Evolutionary conservation across 1,140 invertebrate species (phyloP).

Genomic region (Tyrophagus putrescentiae): DNA sequence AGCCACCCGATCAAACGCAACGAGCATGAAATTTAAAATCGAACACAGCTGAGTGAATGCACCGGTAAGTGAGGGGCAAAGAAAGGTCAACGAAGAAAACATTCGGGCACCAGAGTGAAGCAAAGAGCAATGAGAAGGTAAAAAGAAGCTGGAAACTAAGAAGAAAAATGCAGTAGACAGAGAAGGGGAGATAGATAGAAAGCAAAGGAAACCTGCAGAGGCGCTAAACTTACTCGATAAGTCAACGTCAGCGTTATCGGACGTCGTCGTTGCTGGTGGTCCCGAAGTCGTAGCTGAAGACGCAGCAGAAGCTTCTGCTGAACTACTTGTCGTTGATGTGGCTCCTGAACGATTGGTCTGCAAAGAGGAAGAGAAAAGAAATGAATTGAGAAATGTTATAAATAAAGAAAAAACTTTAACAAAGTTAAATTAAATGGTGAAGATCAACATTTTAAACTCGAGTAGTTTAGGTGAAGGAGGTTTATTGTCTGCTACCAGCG

Average conservation of each 20-base stretch:
- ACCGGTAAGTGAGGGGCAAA: neutral
- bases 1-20: neutral
- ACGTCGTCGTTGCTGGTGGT: slow-evolving; percentile 2
- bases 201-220: neutral
- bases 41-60: neutral
- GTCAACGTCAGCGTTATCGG: neutral
- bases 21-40: slow-evolving; percentile 10
- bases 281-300: neutral
- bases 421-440: too few species aligned
- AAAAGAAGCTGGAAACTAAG: too few species aligned
- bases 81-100: too few species aligned
- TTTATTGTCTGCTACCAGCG: too few species aligned
- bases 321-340: neutral
- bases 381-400: too few species aligned
- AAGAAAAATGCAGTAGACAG: too few species aligned
- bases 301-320: neutral
- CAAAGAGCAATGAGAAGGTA: too few species aligned
- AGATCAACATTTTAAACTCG: too few species aligned
- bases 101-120: too few species aligned
- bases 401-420: too few species aligned
- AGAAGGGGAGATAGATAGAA: too few species aligned
- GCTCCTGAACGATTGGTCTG: neutral
- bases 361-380: neutral
- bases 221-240: slow-evolving; percentile 12
- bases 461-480: too few species aligned